Evolutionary conservation across 2,888 invertebrate species (phyloP).

Genomic region (Esperia sulphurella): DNA sequence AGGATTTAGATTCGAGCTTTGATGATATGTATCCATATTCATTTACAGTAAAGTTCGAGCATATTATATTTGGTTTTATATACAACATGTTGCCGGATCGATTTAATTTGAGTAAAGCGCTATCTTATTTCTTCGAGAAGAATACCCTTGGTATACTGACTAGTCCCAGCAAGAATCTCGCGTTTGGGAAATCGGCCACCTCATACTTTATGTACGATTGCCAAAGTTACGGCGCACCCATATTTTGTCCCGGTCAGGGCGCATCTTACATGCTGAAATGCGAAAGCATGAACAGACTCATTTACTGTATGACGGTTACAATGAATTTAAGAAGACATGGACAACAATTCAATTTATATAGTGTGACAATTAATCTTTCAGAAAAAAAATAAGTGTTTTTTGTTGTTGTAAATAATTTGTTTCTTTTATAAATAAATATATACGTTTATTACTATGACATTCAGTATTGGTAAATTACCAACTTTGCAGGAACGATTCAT

Average conservation of each 20-base stretch:
- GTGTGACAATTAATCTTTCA: conserved; percentile 33
- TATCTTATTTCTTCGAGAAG: conserved; percentile 79
- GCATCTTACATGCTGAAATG: conserved; percentile 81
- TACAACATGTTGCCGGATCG: conserved; percentile 76
- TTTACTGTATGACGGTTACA: conserved; percentile 82
- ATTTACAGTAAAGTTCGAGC: conserved; percentile 77
- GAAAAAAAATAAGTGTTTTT: conserved; percentile 50
- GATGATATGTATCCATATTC: conserved; percentile 77
- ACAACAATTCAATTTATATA: conserved; percentile 74
- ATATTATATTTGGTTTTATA: conserved; percentile 80
- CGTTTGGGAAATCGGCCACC: conserved; percentile 67
- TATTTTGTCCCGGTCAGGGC: conserved; percentile 79
- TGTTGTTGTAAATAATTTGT: neutral
- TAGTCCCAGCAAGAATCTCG: conserved; percentile 72
- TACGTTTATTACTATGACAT: no score
- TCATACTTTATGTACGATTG: conserved; percentile 85
- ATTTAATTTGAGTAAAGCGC: conserved; percentile 82
- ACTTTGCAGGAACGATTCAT: no score
- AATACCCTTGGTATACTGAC: conserved; percentile 75
- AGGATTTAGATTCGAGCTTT: conserved; percentile 77
- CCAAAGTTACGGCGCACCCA: conserved; percentile 79
- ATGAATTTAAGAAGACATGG: conserved; percentile 78
- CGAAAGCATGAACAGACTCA: conserved; percentile 78
- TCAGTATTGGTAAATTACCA: no score
- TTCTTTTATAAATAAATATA: no score